Evolutionary conservation across 2,797 vertebrate genomes (phyloP).

Genomic region (Valencia hispanica): DNA sequence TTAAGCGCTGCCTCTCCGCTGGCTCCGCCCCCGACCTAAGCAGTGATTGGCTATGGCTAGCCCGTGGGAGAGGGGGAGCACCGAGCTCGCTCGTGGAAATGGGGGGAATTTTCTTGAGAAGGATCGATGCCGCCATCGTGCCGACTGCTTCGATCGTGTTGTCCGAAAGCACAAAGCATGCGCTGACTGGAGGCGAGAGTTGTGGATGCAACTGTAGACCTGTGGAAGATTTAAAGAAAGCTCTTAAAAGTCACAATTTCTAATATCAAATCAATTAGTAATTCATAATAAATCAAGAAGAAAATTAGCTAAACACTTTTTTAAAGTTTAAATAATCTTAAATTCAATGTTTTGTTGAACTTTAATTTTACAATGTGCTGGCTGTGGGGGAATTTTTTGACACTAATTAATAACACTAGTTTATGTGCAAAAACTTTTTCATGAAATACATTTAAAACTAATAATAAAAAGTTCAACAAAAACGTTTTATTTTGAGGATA

Average conservation of each 20-base stretch:
- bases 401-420: neutral
- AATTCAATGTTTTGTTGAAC: neutral
- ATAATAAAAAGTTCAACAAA: neutral
- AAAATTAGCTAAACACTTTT: neutral
- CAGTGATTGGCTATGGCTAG: constrained; percentile 83
- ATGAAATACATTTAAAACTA: neutral
- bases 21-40: constrained; percentile 79
- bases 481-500: neutral
- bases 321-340: neutral
- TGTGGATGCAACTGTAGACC: constrained; percentile 73
- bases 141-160: constrained; percentile 77
- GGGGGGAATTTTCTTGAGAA: constrained; percentile 81
- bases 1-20: constrained; percentile 81
- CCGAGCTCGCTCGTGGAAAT: constrained; percentile 81
- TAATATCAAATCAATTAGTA: neutral
- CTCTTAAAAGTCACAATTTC: neutral
- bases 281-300: neutral
- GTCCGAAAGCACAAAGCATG: constrained; percentile 75
- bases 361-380: constrained; percentile 9
- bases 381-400: constrained; percentile 8
- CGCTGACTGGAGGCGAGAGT: constrained; percentile 58
- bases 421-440: neutral
- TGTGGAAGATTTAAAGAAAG: constrained; percentile 32
- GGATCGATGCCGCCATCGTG: constrained; percentile 82
- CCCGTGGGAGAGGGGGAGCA: constrained; percentile 83